phyloP scores from a whole-genome alignment of 2,113 vertebrate species.

The Aepyceros melampus region DNA sequence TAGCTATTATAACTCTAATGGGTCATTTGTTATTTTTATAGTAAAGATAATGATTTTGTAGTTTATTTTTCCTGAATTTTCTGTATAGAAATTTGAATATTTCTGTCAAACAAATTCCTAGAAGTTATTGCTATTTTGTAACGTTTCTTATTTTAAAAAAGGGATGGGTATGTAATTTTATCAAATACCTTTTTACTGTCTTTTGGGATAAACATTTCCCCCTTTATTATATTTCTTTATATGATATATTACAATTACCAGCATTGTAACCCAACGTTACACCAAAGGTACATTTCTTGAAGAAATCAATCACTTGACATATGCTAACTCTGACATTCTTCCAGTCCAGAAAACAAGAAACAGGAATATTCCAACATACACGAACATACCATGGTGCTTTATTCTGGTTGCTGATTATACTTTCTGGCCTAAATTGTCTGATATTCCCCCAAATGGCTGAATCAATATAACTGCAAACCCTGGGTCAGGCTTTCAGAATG shows the following conservation, averaged over 20 bases:
- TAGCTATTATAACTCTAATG: not conserved
- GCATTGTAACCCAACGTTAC: not conserved
- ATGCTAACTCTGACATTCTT: not conserved
- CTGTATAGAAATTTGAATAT: not conserved
- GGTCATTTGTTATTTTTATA: not conserved
- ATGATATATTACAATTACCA: not conserved
- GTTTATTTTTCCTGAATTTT: constrained; percentile 11
- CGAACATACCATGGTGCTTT: not conserved
- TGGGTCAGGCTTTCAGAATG: not conserved
- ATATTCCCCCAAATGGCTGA: not conserved
- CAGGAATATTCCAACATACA: not conserved
- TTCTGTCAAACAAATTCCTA: not conserved
- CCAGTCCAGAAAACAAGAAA: not conserved
- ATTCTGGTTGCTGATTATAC: not conserved
- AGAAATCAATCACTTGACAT: constrained; percentile 1
- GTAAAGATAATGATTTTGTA: not conserved
- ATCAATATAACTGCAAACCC: not conserved
- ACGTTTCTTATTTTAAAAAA: not conserved
- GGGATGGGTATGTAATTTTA: not conserved
- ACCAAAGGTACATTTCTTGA: not conserved
- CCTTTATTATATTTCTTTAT: not conserved
- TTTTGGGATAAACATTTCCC: not conserved
- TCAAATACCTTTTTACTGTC: not conserved
- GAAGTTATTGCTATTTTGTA: not conserved
- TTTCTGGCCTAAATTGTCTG: not conserved